These are phyloP conservation scores for Zaprionus lineosus DNA, from an alignment of 2,888 invertebrate species.

Conservation along the genomic window DNA sequence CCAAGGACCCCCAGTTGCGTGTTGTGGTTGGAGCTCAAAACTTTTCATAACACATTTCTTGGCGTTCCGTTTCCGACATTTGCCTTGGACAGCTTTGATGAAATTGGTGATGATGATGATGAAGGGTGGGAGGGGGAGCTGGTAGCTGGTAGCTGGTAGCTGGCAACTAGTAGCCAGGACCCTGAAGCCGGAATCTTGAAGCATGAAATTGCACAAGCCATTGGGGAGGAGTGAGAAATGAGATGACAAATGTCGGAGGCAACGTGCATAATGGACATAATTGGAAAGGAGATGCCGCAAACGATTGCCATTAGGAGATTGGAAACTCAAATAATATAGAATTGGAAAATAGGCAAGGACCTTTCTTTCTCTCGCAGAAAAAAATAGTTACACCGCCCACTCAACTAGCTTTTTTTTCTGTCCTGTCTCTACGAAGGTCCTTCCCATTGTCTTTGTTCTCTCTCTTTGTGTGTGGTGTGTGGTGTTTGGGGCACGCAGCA, in stretches of 20 bases:
- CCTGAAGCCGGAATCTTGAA: too few species aligned
- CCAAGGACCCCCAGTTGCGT: too few species aligned
- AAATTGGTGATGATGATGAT: slow-evolving; percentile 27
- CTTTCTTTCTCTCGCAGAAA: too few species aligned
- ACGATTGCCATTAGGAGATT: slow-evolving; percentile 71
- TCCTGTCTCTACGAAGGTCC: too few species aligned
- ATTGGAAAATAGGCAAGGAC: too few species aligned
- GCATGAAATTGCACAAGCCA: slow-evolving; percentile 46
- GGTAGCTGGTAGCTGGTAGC: too few species aligned
- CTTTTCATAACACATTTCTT: slow-evolving; percentile 52
- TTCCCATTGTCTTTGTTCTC: slow-evolving; percentile 5
- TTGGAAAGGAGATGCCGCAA: slow-evolving; percentile 50
- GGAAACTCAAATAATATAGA: slow-evolving; percentile 47
- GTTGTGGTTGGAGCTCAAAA: slow-evolving; percentile 24
- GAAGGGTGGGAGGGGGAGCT: slow-evolving; percentile 8
- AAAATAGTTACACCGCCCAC: too few species aligned
- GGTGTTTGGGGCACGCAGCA: slow-evolving; percentile 8
- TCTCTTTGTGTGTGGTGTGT: slow-evolving; percentile 1
- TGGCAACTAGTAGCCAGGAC: too few species aligned
- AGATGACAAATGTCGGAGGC: slow-evolving; percentile 29
- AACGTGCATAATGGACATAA: slow-evolving; percentile 50
- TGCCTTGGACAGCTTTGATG: slow-evolving; percentile 52
- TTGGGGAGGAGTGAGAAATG: neutral
- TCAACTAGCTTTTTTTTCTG: slow-evolving; percentile 10
- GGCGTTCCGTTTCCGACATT: slow-evolving; percentile 35